These are phyloP conservation scores for Esox masquinongy DNA, from an alignment of 2,797 vertebrate species.

Conservation along the genomic window DNA sequence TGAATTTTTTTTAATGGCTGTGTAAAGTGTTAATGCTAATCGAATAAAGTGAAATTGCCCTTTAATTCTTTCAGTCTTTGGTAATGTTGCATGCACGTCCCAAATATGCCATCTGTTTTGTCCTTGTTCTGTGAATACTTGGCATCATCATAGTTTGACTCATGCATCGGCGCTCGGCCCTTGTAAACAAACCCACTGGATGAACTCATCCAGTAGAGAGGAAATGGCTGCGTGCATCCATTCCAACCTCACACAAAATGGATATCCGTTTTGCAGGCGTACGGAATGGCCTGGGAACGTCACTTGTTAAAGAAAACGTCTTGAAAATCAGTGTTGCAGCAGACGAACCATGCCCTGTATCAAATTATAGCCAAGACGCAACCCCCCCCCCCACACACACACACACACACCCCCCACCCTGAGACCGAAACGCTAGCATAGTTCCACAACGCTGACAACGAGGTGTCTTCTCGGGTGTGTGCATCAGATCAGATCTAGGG, in stretches of 20 bases:
- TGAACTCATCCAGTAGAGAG: background rate
- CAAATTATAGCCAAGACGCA: slow-evolving; percentile 5
- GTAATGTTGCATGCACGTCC: background rate
- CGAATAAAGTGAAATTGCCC: no score
- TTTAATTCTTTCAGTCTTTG: background rate
- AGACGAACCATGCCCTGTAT: background rate
- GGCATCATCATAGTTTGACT: background rate
- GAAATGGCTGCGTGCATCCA: background rate
- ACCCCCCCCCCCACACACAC: background rate
- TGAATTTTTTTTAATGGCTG: no score
- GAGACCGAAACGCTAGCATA: background rate
- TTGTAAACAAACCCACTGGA: background rate
- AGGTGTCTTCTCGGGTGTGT: background rate
- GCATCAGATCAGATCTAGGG: background rate
- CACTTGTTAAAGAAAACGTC: background rate
- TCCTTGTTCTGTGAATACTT: background rate
- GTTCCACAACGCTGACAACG: background rate
- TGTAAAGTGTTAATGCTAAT: no score
- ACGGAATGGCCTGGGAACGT: background rate
- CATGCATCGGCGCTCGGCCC: background rate
- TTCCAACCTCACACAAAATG: background rate
- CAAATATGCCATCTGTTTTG: background rate
- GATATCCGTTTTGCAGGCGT: background rate
- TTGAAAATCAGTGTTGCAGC: background rate
- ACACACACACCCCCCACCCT: background rate